These are phyloP conservation scores for Neolamprologus tretocephalus DNA, from an alignment of 2,113 vertebrate genomes.

Conservation along the genomic window DNA sequence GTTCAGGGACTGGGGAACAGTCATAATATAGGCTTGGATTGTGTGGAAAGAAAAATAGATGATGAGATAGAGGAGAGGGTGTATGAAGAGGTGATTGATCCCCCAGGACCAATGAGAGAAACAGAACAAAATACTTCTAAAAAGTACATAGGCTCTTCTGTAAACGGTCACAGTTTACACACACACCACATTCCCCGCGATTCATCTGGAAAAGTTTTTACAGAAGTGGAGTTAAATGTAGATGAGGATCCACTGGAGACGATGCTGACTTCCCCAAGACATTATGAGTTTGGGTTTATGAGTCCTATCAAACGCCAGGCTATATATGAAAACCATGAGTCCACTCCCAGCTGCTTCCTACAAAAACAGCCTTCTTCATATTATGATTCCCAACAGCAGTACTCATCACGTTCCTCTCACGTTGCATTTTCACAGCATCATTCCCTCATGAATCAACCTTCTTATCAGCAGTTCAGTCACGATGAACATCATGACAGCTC, in stretches of 20 bases:
- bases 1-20: slow-evolving; percentile 1
- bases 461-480: slow-evolving; percentile 1
- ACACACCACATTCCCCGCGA: slow-evolving; percentile 41
- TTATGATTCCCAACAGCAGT: background rate
- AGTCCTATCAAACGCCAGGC: slow-evolving; percentile 49
- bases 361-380: slow-evolving; percentile 5
- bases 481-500: background rate
- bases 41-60: background rate
- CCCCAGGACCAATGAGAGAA: background rate
- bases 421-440: background rate
- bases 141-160: background rate
- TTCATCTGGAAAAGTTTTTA: slow-evolving; percentile 69
- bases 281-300: background rate
- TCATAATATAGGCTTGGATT: background rate
- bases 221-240: slow-evolving; percentile 76
- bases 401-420: background rate
- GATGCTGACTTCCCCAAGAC: slow-evolving; percentile 33
- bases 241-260: slow-evolving; percentile 72
- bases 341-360: background rate
- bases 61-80: slow-evolving; percentile 49
- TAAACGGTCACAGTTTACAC: slow-evolving; percentile 33
- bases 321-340: slow-evolving; percentile 57
- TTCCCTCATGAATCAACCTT: background rate
- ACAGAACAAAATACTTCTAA: background rate
- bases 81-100: slow-evolving; percentile 56